Evolutionary conservation across 2,797 vertebrate genomes (phyloP).

Genomic region (Ceyx erithaca): DNA sequence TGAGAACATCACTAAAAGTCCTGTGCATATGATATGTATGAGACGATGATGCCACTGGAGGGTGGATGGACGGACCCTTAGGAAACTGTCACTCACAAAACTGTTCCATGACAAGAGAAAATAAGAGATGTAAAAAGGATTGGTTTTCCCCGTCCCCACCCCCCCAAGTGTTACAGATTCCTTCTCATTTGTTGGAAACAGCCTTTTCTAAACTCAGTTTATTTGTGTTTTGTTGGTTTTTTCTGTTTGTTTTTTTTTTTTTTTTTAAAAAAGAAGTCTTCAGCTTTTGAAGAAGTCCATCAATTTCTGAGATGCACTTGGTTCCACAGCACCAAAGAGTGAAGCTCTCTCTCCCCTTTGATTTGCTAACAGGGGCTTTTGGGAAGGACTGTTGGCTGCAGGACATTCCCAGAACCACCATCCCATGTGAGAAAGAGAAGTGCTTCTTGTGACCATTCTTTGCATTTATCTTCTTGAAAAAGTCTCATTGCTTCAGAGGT

Average conservation of each 20-base stretch:
- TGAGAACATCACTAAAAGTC: slow-evolving; percentile 77
- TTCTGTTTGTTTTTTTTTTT: no score
- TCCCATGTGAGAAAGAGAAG: not conserved
- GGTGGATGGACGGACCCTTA: slow-evolving; percentile 39
- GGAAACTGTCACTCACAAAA: slow-evolving; percentile 53
- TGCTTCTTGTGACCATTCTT: slow-evolving; percentile 6
- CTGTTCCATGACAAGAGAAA: slow-evolving; percentile 56
- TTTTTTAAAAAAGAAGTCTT: slow-evolving; percentile 23
- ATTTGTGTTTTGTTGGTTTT: not conserved
- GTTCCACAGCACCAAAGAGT: slow-evolving; percentile 59
- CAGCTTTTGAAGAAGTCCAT: slow-evolving; percentile 61
- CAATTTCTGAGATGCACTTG: slow-evolving; percentile 44
- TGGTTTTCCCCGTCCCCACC: slow-evolving; percentile 14
- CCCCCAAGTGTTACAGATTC: slow-evolving; percentile 31
- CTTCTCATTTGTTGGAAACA: slow-evolving; percentile 46
- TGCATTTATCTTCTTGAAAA: slow-evolving; percentile 60
- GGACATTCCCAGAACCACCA: not conserved
- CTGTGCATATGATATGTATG: slow-evolving; percentile 83
- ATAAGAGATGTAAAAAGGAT: slow-evolving; percentile 58
- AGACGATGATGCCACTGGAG: slow-evolving; percentile 73
- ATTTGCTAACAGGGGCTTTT: not conserved
- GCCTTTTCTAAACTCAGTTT: slow-evolving; percentile 49
- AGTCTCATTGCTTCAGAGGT: slow-evolving; percentile 36
- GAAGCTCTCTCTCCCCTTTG: not conserved
- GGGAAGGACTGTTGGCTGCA: not conserved